Conservation (phyloP, 1,140 invertebrate species). For the Ruditapes philippinarum region DNA sequence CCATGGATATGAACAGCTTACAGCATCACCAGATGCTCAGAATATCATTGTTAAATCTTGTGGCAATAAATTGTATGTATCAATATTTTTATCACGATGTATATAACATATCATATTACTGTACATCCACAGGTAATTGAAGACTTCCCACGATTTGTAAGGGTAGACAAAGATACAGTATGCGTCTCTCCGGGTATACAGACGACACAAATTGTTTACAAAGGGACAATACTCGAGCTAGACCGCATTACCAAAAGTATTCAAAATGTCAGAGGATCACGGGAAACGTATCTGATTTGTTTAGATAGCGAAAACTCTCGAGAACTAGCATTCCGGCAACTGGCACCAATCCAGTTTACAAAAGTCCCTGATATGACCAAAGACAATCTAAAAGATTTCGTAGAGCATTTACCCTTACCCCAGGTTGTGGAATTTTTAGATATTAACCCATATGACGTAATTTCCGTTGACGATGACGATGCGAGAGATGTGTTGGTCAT, state of each 20-base stretch:
- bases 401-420: slow-evolving; percentile 48
- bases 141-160: slow-evolving; percentile 40
- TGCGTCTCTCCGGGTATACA: slow-evolving; percentile 27
- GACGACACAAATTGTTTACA: not conserved
- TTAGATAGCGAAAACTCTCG: not conserved
- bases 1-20: too few relatives aligned
- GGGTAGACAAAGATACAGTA: slow-evolving; percentile 35
- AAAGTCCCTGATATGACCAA: slow-evolving; percentile 45
- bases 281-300: slow-evolving; percentile 48
- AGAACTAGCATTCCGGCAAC: slow-evolving; percentile 33
- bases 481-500: slow-evolving; percentile 16
- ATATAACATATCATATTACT: too few relatives aligned
- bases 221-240: slow-evolving; percentile 43
- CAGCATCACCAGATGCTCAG: too few relatives aligned
- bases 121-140: slow-evolving; percentile 44
- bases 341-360: slow-evolving; percentile 20
- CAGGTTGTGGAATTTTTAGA: slow-evolving; percentile 39
- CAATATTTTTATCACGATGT: too few relatives aligned
- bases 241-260: slow-evolving; percentile 45
- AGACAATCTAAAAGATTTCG: slow-evolving; percentile 42
- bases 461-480: slow-evolving; percentile 47
- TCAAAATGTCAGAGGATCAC: not conserved
- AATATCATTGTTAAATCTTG: too few relatives aligned
- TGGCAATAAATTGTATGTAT: too few relatives aligned
- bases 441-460: slow-evolving; percentile 40